A percentile compares a stretch with the other conserved stretches of the same genome.
Conservation (phyloP, 2,113 vertebrate genomes). For the Brachypteracias leptosomus region DNA sequence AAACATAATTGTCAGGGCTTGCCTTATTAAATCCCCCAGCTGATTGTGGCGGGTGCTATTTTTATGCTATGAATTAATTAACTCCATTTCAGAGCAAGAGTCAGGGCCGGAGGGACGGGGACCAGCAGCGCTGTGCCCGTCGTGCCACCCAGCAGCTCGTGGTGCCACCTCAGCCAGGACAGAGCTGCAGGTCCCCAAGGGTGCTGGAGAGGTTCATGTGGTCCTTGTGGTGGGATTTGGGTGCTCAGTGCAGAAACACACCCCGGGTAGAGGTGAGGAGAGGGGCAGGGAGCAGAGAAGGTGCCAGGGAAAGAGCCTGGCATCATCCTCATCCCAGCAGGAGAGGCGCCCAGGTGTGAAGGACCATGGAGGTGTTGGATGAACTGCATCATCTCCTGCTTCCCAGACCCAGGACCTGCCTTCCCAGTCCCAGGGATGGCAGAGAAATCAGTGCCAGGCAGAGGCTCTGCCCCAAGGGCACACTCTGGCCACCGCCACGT, state of each 20-base stretch:
- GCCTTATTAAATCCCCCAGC: conserved; percentile 11
- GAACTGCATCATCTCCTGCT: not conserved
- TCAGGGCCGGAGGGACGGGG: not conserved
- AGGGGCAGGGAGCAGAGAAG: not conserved
- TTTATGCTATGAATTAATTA: not conserved
- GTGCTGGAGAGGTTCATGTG: not conserved
- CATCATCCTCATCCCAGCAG: not conserved
- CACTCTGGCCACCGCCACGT: rapidly evolving
- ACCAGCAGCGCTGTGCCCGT: rapidly evolving
- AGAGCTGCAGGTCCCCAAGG: not conserved
- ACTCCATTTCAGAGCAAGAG: not conserved
- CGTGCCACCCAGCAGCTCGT: rapidly evolving
- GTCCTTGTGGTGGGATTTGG: rapidly evolving
- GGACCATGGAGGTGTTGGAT: not conserved
- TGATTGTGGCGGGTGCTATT: not conserved
- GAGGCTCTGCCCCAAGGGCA: not conserved
- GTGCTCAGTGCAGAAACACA: not conserved
- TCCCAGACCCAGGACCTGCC: not conserved
- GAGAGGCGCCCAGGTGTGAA: not conserved
- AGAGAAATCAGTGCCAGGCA: not conserved
- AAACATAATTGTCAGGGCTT: conserved; percentile 4
- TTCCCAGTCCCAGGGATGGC: not conserved
- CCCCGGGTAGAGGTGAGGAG: rapidly evolving
- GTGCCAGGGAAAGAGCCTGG: not conserved
- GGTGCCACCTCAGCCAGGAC: not conserved